These are phyloP conservation scores for Corythoichthys intestinalis DNA, from an alignment of 2,113 vertebrate species.

Conservation along the genomic window DNA sequence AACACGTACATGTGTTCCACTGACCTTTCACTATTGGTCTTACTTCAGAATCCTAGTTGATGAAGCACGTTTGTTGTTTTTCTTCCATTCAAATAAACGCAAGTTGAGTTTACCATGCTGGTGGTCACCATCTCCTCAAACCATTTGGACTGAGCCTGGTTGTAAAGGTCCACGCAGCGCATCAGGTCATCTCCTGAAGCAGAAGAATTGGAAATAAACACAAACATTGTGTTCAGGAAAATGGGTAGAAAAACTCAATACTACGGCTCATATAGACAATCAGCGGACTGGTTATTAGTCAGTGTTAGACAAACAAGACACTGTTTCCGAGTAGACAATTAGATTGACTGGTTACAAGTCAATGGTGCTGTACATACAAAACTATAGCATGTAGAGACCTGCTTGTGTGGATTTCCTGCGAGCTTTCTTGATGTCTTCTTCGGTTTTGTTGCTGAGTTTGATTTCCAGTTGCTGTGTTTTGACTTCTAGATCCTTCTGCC, in stretches of 20 bases:
- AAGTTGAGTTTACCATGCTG: slow-evolving; percentile 77
- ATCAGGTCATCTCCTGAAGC: slow-evolving; percentile 90
- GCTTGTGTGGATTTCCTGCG: slow-evolving; percentile 97
- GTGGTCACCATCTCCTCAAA: slow-evolving; percentile 99
- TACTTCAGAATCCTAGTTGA: not conserved
- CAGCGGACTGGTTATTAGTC: not conserved
- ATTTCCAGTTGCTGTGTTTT: slow-evolving; percentile 97
- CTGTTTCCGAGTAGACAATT: not conserved
- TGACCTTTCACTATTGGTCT: not conserved
- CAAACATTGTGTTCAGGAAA: too few relatives aligned
- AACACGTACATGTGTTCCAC: not conserved
- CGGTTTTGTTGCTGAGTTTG: slow-evolving; percentile 95
- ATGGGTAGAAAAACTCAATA: too few relatives aligned
- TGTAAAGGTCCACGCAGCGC: slow-evolving; percentile 96
- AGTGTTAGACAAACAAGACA: not conserved
- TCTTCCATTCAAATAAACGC: not conserved
- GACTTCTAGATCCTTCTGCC: slow-evolving; percentile 95
- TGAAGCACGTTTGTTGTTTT: not conserved
- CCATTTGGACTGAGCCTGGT: slow-evolving; percentile 97
- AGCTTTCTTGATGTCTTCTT: slow-evolving; percentile 98
- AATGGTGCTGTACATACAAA: not conserved
- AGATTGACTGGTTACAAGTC: not conserved
- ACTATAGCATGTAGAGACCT: slow-evolving; percentile 70
- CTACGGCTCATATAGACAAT: too few relatives aligned
- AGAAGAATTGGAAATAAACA: too few relatives aligned